Evolutionary conservation across 2,797 vertebrate species (phyloP).

Genomic region (Labroides dimidiatus): DNA sequence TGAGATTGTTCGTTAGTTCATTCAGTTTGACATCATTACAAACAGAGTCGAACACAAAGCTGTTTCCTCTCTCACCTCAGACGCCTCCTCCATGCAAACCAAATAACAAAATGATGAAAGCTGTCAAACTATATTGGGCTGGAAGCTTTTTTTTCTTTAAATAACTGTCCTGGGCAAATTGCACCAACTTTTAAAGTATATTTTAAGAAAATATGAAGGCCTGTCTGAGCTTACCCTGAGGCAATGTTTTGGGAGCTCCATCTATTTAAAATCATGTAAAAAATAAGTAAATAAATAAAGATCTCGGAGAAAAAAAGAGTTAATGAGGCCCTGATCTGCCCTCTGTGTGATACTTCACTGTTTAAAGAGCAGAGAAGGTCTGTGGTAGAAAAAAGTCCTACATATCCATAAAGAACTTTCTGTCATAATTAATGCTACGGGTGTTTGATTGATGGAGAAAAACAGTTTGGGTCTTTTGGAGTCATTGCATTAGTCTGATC

Average conservation of each 20-base stretch:
- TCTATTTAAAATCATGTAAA: background rate
- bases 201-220: conserved; percentile 1
- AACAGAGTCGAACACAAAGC: background rate
- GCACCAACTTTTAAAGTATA: conserved; percentile 8
- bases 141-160: no score
- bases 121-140: background rate
- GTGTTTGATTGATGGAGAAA: conserved; percentile 21
- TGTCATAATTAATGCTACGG: no score
- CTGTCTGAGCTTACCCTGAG: background rate
- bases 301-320: background rate
- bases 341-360: background rate
- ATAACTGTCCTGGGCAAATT: background rate
- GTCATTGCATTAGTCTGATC: conserved; percentile 33
- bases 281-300: background rate
- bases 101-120: background rate
- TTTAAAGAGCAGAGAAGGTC: conserved; percentile 1
- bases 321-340: conserved; percentile 9
- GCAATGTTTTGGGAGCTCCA: background rate
- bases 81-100: background rate
- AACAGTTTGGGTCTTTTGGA: conserved; percentile 13
- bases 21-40: background rate
- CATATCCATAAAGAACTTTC: no score
- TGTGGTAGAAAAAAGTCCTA: no score
- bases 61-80: background rate
- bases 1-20: background rate